These are phyloP conservation scores for Zosterops lateralis DNA, from an alignment of 2,113 vertebrate genomes.

Conservation along the genomic window DNA sequence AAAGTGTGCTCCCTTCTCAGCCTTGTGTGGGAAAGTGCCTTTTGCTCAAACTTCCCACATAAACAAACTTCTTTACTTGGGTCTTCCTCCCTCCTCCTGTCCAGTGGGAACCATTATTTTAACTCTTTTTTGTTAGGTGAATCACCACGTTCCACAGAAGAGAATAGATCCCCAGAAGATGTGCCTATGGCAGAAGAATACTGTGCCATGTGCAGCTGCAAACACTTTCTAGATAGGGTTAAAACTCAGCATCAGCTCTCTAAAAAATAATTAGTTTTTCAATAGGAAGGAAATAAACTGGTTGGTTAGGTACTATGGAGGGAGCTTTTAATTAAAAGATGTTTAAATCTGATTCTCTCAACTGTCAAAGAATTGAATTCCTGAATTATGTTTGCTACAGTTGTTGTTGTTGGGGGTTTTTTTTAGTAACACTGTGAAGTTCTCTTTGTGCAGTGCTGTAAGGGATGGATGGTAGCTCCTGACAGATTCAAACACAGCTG, in stretches of 20 bases:
- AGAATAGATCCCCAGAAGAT: not conserved
- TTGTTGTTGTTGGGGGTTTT: not conserved
- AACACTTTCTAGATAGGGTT: not conserved
- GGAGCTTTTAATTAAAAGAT: constrained; percentile 39
- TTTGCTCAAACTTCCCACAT: not conserved
- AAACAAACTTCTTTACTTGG: not conserved
- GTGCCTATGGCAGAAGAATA: not conserved
- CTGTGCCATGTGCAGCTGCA: not conserved
- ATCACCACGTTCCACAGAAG: not conserved
- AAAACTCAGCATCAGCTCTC: not conserved
- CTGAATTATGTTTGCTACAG: constrained; percentile 25
- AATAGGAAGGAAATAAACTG: constrained; percentile 14
- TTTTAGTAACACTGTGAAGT: not conserved
- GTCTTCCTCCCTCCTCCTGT: not conserved
- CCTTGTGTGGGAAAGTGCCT: not conserved
- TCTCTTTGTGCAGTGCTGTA: constrained; percentile 13
- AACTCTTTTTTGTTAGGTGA: not conserved
- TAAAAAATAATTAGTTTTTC: constrained; percentile 17
- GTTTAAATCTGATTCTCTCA: constrained; percentile 35
- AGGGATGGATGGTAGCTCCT: constrained; percentile 28
- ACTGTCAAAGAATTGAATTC: constrained; percentile 14
- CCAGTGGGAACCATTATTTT: not conserved
- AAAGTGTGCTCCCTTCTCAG: not conserved
- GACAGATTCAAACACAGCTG: constrained; percentile 35
- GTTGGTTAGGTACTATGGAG: constrained; percentile 8